These are phyloP conservation scores for Nephrocerus scutellatus DNA, from an alignment of 2,888 invertebrate species.

Conservation along the genomic window DNA sequence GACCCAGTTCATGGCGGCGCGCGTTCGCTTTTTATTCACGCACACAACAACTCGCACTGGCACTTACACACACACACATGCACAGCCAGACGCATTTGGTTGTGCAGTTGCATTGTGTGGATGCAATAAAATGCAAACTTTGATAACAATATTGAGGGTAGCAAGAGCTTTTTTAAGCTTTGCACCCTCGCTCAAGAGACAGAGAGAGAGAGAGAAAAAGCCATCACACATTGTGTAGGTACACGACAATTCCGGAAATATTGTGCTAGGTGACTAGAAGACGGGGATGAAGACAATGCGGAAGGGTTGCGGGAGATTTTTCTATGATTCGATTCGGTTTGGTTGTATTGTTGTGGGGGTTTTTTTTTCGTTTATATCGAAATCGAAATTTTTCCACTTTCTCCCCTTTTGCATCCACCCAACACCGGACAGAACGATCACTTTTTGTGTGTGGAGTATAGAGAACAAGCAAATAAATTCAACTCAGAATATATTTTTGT, in stretches of 20 bases:
- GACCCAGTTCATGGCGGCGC: conserved; percentile 36
- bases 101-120: conserved; percentile 11
- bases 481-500: conserved; percentile 12
- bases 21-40: conserved; percentile 18
- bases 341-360: too few species aligned
- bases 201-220: too few species aligned
- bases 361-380: too few species aligned
- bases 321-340: too few species aligned
- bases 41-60: conserved; percentile 11
- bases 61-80: conserved; percentile 15
- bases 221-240: conserved; percentile 5
- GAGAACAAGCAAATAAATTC: not conserved
- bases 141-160: not conserved
- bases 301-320: conserved; percentile 20
- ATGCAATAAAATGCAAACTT: conserved; percentile 12
- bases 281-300: too few species aligned
- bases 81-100: conserved; percentile 12
- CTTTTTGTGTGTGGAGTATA: too few species aligned
- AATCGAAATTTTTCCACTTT: conserved; percentile 30
- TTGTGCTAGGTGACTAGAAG: conserved; percentile 22
- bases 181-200: too few species aligned
- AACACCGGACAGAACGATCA: too few species aligned
- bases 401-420: conserved; percentile 26
- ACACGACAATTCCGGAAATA: conserved; percentile 21
- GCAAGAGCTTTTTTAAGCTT: not conserved